Evolutionary conservation across 2,888 invertebrate species (phyloP).

Genomic region (Clepsis dumicolana): DNA sequence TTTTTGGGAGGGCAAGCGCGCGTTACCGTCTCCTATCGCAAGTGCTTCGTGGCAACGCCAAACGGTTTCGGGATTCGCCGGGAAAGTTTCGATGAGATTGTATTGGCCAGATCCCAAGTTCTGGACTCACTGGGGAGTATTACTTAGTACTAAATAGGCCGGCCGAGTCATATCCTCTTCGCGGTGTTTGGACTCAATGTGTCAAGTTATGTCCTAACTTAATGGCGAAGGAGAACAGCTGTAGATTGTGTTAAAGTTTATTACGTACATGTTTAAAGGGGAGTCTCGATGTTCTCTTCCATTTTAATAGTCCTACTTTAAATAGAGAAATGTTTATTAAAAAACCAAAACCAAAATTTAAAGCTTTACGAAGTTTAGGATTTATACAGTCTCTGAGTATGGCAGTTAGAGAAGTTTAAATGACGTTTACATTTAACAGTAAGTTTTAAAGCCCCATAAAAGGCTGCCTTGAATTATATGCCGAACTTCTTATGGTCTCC

Average conservation of each 20-base stretch:
- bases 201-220: conserved; percentile 24
- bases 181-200: conserved; percentile 28
- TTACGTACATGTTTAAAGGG: background rate
- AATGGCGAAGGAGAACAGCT: conserved; percentile 2
- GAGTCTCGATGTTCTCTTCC: too few relatives aligned
- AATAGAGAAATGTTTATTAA: too few relatives aligned
- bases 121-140: conserved; percentile 56
- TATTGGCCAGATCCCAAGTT: conserved; percentile 79
- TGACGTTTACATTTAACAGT: background rate
- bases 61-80: conserved; percentile 47
- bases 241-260: background rate
- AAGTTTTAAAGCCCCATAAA: conserved; percentile 3
- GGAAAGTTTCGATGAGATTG: conserved; percentile 79
- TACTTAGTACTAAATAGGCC: conserved; percentile 53
- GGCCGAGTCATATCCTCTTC: conserved; percentile 47
- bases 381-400: background rate
- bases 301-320: too few relatives aligned
- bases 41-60: conserved; percentile 25
- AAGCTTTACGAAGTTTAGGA: too few relatives aligned
- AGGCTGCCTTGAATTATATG: background rate
- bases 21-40: too few relatives aligned
- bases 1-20: too few relatives aligned
- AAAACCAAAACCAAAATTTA: too few relatives aligned
- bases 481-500: conserved; percentile 5
- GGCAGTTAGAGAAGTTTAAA: background rate